Evolutionary conservation across 2,797 vertebrate genomes (phyloP).

Genomic region (Spinus pinus): DNA sequence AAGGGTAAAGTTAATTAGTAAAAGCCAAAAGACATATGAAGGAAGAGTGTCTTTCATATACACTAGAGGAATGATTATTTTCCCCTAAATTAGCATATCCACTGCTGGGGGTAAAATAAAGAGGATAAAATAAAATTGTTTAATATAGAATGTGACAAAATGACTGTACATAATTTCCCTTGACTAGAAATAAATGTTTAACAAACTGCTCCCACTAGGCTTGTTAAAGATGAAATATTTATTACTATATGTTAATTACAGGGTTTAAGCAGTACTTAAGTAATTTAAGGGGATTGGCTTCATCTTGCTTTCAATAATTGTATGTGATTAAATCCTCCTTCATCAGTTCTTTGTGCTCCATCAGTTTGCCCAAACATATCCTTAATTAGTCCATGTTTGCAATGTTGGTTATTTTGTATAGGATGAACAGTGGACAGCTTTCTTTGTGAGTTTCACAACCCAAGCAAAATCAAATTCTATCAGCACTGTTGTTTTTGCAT

Average conservation of each 20-base stretch:
- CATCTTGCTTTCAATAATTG: not conserved
- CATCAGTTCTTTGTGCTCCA: not conserved
- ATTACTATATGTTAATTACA: constrained; percentile 49
- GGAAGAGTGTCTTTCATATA: not conserved
- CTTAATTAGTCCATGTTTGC: not conserved
- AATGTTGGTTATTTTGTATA: not conserved
- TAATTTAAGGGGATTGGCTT: not conserved
- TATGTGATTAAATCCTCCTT: not conserved
- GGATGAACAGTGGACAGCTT: not conserved
- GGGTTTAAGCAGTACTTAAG: constrained; percentile 22
- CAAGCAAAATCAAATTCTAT: not conserved
- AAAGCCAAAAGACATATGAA: not conserved
- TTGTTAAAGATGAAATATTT: constrained; percentile 56
- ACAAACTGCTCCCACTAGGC: constrained; percentile 39
- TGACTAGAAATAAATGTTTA: constrained; percentile 35
- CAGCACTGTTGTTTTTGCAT: not conserved
- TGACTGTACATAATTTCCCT: fast-evolving
- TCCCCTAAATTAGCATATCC: not conserved
- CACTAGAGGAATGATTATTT: fast-evolving
- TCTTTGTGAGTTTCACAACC: not conserved
- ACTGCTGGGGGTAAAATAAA: not conserved
- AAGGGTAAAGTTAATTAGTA: not conserved
- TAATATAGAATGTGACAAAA: not conserved
- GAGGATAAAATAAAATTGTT: not conserved
- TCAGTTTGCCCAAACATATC: not conserved